phyloP scores from a whole-genome alignment of 2,113 vertebrate species.

The Equus przewalskii region DNA sequence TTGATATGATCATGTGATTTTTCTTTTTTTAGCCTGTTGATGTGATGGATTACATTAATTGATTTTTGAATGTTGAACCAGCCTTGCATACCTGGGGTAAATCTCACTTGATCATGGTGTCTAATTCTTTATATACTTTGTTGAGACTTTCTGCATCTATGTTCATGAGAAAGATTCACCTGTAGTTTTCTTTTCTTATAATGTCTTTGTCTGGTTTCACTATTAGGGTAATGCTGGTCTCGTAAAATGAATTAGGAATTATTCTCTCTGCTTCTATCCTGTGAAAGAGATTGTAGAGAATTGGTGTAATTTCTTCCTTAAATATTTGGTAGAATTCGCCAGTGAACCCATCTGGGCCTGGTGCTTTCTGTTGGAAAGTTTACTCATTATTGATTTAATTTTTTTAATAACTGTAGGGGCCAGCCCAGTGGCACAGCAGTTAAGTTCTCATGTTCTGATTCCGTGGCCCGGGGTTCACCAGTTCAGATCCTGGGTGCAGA shows the following conservation, averaged over 20 bases:
- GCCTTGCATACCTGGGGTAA: background rate
- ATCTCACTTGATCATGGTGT: background rate
- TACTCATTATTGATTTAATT: background rate
- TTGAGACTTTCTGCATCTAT: background rate
- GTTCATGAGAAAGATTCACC: background rate
- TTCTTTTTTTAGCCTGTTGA: background rate
- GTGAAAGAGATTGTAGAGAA: background rate
- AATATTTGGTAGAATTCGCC: background rate
- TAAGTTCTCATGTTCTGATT: no score
- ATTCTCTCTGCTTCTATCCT: background rate
- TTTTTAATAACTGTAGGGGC: background rate
- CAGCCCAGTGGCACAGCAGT: no score
- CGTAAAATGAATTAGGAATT: background rate
- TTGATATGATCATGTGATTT: background rate
- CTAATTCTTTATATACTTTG: background rate
- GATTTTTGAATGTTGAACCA: background rate
- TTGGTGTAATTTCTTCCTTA: background rate
- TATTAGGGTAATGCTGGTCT: background rate
- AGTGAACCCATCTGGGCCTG: background rate
- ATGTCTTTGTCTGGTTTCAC: background rate
- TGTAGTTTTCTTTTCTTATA: background rate
- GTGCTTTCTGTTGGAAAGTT: background rate
- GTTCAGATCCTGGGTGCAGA: no score
- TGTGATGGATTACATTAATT: background rate
- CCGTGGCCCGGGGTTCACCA: no score